Base-by-base conservation (phyloP, 2,888 invertebrate species). In the Galerucella pusilla region DNA sequence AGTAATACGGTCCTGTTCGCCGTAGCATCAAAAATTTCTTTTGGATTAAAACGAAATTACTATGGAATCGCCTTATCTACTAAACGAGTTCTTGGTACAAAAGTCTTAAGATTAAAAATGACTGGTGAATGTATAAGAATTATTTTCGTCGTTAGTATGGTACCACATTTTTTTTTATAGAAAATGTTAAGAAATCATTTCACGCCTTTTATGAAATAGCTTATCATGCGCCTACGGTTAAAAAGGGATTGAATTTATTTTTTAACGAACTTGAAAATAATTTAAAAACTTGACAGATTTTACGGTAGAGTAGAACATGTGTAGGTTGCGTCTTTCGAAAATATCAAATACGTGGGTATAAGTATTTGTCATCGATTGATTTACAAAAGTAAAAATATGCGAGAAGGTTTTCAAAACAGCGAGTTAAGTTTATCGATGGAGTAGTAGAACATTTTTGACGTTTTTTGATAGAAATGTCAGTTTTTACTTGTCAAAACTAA, bases 121-220 rank as follows among this genome's bases (percentile, higher is more conserved):
- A 64, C 16, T 45, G 45, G 63, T 35, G 35, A 63, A 25, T 69
- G 60, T 69, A 12, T 16, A 45, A 45, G 68, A 69, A 60, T 60
- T 42, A 69, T 20, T 69, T 42, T 46, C 60, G 20, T 35, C n/a
- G 63, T 63, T 25, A 60, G 28, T 35, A 66, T 16, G 20, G 59
- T 60, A 25, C 71, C 60, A 60, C 28, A 49, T 71, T 71, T 71
- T 71, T 71, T 59, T 14, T 42, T 14, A 20, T 5, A 57, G 14
- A 16, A 71, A 71, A 71, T 57, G 71, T 71, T 65, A 5, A 65
- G 71, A 66, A 59, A 71, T 71, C 66, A 71, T 71, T 71, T 71
- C 71, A 71, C 66, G 71, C 59, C 57, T 54, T 71, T 71, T 71
- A 71, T 66, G 66, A 64, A 71, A 63, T 71, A 64, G 28, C 64